These are phyloP conservation scores for Dichetophora obliterata DNA, from an alignment of 2,888 invertebrate genomes.

Conservation along the genomic window DNA sequence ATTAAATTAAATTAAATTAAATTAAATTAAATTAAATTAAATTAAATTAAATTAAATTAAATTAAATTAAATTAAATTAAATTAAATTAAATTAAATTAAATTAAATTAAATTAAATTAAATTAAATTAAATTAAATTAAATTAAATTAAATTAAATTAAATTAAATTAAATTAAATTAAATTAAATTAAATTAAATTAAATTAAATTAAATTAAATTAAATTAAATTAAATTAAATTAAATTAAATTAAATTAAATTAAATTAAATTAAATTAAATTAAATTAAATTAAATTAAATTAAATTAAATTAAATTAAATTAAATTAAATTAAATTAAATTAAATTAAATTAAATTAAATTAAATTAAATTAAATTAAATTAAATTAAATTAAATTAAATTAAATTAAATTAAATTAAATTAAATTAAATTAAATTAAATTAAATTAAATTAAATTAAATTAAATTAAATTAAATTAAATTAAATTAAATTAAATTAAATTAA, in stretches of 20 bases:
- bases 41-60: slow-evolving; percentile 3
- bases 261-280: background rate
- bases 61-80: background rate
- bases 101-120: slow-evolving; percentile 6
- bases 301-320: background rate
- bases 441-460: background rate
- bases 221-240: background rate
- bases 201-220: background rate
- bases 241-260: background rate
- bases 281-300: background rate
- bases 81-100: slow-evolving; percentile 3
- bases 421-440: background rate
- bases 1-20: slow-evolving; percentile 19
- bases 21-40: slow-evolving; percentile 13
- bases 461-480: background rate
- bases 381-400: background rate
- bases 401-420: background rate
- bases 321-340: background rate
- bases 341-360: background rate
- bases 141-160: background rate
- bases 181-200: background rate
- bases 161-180: background rate
- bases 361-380: background rate
- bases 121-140: slow-evolving; percentile 1
- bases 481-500: background rate